These are phyloP conservation scores for Neoseiulus cucumeris DNA, from an alignment of 1,140 invertebrate genomes.

Conservation along the genomic window DNA sequence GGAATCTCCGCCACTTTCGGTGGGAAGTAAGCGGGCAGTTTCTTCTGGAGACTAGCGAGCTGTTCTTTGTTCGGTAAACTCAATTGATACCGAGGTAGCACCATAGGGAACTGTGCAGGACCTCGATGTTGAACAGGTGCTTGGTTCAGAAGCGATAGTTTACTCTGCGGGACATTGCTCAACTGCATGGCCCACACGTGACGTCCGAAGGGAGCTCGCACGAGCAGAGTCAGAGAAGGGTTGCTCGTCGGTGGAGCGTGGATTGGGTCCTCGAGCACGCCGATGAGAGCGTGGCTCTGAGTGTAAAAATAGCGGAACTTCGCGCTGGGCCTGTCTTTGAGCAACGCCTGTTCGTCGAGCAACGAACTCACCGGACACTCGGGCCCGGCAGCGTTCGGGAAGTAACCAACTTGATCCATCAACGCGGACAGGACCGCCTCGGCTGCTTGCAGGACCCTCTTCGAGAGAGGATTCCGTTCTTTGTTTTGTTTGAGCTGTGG, in stretches of 20 bases:
- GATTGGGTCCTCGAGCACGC: constrained; percentile 62
- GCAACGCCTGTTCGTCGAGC: constrained; percentile 15
- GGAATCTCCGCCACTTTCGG: not conserved
- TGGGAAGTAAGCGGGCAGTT: not conserved
- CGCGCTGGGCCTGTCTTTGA: constrained; percentile 11
- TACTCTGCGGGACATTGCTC: constrained; percentile 53
- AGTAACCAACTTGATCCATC: constrained; percentile 18
- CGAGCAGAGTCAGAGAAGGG: constrained; percentile 41
- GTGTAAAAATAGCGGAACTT: constrained; percentile 68
- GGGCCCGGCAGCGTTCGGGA: constrained; percentile 9
- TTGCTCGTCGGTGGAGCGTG: constrained; percentile 14
- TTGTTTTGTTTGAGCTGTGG: constrained; percentile 87
- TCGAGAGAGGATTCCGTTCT: constrained; percentile 79
- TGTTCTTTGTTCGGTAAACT: constrained; percentile 7
- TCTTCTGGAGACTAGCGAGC: not conserved
- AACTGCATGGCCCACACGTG: constrained; percentile 84
- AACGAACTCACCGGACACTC: constrained; percentile 18
- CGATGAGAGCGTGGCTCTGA: constrained; percentile 68
- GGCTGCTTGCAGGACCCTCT: constrained; percentile 83
- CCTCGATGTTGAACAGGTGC: constrained; percentile 5
- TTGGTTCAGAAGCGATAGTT: constrained; percentile 24
- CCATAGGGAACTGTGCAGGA: not conserved
- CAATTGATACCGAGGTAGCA: constrained; percentile 5
- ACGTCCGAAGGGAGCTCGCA: constrained; percentile 72
- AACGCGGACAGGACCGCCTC: constrained; percentile 56